A percentile compares a stretch with the other conserved stretches of the same genome.
These are phyloP conservation scores for Eptatretus atami DNA, from an alignment of 2,797 vertebrate genomes.

Conservation along the genomic window DNA sequence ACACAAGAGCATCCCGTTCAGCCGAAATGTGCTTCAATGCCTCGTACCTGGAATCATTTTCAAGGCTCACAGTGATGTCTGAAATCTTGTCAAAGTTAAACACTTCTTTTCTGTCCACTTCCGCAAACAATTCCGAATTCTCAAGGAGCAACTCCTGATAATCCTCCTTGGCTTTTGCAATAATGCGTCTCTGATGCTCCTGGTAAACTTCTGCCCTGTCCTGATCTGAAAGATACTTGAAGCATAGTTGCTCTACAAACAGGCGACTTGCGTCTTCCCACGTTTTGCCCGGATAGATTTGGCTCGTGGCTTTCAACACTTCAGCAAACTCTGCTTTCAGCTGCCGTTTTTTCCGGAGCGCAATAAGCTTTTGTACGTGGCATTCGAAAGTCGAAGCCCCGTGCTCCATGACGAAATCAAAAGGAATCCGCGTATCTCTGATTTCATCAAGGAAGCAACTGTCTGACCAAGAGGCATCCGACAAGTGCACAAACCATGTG, in stretches of 20 bases:
- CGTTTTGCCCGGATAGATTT: background rate
- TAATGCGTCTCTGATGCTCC: background rate
- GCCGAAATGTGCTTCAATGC: background rate
- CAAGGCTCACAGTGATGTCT: background rate
- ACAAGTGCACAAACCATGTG: background rate
- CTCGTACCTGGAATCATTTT: background rate
- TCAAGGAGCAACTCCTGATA: slow-evolving; percentile 4
- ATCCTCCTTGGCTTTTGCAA: background rate
- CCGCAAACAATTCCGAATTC: background rate
- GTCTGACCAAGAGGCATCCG: background rate
- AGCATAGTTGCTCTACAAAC: background rate
- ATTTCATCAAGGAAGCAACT: background rate
- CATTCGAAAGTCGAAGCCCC: background rate
- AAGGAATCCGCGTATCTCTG: background rate
- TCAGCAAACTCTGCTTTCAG: background rate
- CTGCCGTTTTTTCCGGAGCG: background rate
- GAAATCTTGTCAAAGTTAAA: slow-evolving; percentile 1
- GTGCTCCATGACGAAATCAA: background rate
- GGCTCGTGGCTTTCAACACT: background rate
- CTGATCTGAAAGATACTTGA: background rate
- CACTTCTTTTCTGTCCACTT: background rate
- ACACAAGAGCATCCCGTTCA: background rate
- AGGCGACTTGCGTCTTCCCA: background rate
- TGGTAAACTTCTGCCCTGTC: background rate
- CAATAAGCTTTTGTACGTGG: slow-evolving; percentile 1